Evolutionary conservation across 1,140 invertebrate genomes (phyloP), one percentile per base, ranked within the genome.

Genomic region (Platorchestia sp.): DNA sequence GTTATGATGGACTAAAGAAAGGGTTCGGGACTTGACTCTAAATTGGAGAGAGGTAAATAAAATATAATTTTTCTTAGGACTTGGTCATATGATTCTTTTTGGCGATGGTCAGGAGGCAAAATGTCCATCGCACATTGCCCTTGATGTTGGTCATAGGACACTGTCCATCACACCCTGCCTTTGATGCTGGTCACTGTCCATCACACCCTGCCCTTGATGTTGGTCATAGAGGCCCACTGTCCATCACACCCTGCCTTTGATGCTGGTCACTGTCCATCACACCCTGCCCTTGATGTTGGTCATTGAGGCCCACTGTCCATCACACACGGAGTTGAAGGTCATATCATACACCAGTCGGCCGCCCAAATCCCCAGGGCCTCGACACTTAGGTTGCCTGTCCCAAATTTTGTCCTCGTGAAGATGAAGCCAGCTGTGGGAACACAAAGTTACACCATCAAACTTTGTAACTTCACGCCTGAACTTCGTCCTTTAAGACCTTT

Each of bases 261-360:
- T 96, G 95, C 96, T 96, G 95, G 91, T 47, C 45, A 86, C 53
- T 87, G 59, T 53, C 36, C 87, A 86, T 96, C 53, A 96, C 53
- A 96, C 96, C 40, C 96, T 95, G 45, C 96, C 96, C 75, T 96
- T 96, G 44, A 96, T 96, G 95, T 96, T 96, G 95, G 96, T 97
- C 98, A 98, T 98, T 96, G 98, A 98, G 36, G 98, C 98, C 98
- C 98, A 98, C 96, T 98, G 98, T 0, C 98, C 98, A 27, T 98
- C 98, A 96, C 98, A 99, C 22, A 99, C 97, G 96, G 98, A 98
- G 89, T 98, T 98, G 96, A 98, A 98, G n/a, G 98, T 98, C 96
- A 99, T 97, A 59, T 98, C 98, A 95, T 98, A 97, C 47, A 98
- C 97, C 10, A 97, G 97, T 95, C 98, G 97, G 0, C 98, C 98